These are phyloP conservation scores for Ochotona princeps DNA, from an alignment of 2,113 vertebrate species.

Conservation along the genomic window DNA sequence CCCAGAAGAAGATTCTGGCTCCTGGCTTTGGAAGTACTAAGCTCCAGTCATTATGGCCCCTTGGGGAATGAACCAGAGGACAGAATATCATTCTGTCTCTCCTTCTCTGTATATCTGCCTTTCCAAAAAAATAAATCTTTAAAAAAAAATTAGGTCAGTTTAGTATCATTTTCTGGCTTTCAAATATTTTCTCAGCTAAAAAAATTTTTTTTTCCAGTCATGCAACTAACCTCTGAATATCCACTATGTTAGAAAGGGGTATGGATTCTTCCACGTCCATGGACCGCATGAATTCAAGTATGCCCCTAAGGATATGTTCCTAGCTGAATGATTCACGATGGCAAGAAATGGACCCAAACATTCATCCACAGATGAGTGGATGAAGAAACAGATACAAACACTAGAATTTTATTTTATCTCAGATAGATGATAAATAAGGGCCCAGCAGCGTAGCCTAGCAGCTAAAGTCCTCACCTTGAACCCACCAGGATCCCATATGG, in stretches of 20 bases:
- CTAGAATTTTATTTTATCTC: not conserved
- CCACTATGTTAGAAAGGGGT: not conserved
- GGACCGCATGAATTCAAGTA: not conserved
- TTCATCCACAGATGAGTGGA: not conserved
- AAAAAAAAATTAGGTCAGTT: not conserved
- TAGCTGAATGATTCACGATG: not conserved
- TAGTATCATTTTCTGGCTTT: not conserved
- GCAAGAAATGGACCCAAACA: not conserved
- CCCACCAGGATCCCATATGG: no score
- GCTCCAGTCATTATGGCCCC: no score
- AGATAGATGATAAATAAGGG: no score
- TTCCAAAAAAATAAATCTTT: no score
- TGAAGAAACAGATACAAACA: not conserved
- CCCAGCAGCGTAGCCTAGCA: no score
- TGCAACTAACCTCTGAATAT: not conserved
- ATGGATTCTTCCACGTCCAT: not conserved
- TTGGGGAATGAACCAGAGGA: no score
- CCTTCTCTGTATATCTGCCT: no score
- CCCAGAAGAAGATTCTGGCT: no score
- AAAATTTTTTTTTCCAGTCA: constrained; percentile 46
- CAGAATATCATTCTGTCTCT: no score
- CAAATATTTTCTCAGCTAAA: constrained; percentile 46
- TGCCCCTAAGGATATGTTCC: not conserved
- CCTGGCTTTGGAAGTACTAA: no score
- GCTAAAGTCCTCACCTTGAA: no score